phyloP scores from a whole-genome alignment of 2,113 vertebrate genomes.

The Amazona guildingii region DNA sequence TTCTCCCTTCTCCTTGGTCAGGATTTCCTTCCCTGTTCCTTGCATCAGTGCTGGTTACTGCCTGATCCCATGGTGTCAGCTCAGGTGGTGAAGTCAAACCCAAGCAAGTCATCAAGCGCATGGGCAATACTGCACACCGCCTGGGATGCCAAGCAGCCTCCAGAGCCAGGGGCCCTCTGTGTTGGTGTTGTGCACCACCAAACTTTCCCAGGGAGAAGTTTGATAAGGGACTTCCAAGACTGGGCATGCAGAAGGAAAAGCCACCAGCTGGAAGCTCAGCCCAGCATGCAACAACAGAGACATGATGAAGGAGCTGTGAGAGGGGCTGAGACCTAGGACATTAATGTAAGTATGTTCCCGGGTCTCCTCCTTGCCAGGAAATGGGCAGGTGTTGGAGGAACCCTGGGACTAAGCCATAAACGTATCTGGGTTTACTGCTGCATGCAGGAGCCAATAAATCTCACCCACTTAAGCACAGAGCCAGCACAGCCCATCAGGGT shows the following conservation, averaged over 20 bases:
- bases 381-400: not conserved
- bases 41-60: not conserved
- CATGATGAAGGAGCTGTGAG: not conserved
- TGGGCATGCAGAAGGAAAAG: not conserved
- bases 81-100: not conserved
- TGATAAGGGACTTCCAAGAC: not conserved
- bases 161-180: not conserved
- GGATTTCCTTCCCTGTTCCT: not conserved
- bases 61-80: not conserved
- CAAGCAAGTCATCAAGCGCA: rapidly evolving
- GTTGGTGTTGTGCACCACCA: not conserved
- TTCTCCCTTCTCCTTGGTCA: not conserved
- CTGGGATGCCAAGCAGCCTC: not conserved
- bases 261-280: not conserved
- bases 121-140: not conserved
- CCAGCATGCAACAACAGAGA: not conserved
- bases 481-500: not conserved
- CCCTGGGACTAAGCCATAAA: not conserved
- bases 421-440: not conserved
- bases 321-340: not conserved
- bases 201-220: not conserved
- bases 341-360: not conserved
- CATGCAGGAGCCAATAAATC: not conserved
- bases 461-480: not conserved
- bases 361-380: not conserved